Percentiles rank a stretch among this genome's conserved stretches.
phyloP scores from a whole-genome alignment of 1,140 invertebrate genomes.

The Drosophila murphyi region DNA sequence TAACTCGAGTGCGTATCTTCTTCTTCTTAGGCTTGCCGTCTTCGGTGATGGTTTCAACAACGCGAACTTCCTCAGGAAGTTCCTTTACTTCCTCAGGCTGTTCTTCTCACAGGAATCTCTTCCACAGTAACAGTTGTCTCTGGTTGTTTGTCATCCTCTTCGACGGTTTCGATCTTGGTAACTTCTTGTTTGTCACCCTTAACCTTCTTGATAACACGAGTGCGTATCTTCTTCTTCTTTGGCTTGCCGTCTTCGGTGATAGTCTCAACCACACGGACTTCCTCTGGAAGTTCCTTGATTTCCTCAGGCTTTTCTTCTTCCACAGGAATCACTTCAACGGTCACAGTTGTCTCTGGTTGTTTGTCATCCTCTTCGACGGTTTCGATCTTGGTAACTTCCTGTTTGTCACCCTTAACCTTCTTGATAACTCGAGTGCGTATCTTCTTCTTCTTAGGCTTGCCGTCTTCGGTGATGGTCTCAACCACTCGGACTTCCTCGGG shows the following conservation, averaged over 20 bases:
- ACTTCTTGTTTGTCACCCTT: conserved; percentile 5
- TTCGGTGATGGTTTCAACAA: not conserved
- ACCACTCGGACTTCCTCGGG: not conserved
- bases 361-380: conserved; percentile 4
- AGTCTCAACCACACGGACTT: conserved; percentile 1
- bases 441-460: conserved; percentile 3
- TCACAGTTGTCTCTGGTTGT: not conserved
- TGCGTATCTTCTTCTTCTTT: not conserved
- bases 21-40: not conserved
- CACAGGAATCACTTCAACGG: not conserved
- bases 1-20: conserved; percentile 2
- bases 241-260: not conserved
- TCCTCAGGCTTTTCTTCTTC: conserved; percentile 4
- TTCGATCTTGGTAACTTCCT: conserved; percentile 4
- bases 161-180: conserved; percentile 4
- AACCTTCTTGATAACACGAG: conserved; percentile 2
- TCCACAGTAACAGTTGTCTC: not conserved
- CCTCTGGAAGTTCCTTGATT: not conserved
- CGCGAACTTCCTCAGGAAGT: not conserved
- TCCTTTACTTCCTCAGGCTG: not conserved
- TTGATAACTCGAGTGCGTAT: conserved; percentile 7
- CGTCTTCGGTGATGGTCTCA: not conserved
- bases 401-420: conserved; percentile 6
- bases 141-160: not conserved
- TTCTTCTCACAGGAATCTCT: conserved; percentile 3